A percentile compares a stretch with the other conserved stretches of the same genome.
phyloP scores from a whole-genome alignment of 2,888 invertebrate species.

The Meliscaeva auricollis region DNA sequence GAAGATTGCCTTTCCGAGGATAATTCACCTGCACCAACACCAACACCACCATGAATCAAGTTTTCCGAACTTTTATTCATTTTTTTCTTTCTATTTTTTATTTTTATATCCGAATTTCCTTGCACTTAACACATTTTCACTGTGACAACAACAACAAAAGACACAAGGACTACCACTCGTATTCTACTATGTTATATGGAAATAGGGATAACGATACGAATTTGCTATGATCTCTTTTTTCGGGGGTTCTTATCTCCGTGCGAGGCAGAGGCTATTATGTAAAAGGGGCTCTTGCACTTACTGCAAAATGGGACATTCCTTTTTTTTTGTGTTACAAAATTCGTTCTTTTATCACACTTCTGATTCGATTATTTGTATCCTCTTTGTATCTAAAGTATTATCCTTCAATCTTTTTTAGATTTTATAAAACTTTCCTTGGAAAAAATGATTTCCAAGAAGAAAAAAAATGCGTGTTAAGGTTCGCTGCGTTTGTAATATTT shows the following conservation, averaged over 20 bases:
- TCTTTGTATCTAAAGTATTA: not conserved
- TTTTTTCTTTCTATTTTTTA: slow-evolving; percentile 43
- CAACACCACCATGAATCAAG: slow-evolving; percentile 78
- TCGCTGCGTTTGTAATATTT: slow-evolving; percentile 7
- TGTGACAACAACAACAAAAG: slow-evolving; percentile 24
- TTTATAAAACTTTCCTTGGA: slow-evolving; percentile 6
- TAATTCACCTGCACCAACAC: slow-evolving; percentile 78
- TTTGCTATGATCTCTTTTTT: slow-evolving; percentile 47
- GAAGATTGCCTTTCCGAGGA: slow-evolving; percentile 82
- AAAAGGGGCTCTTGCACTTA: slow-evolving; percentile 59
- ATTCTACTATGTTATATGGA: slow-evolving; percentile 7
- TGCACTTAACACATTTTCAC: slow-evolving; percentile 65
- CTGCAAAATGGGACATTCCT: slow-evolving; percentile 7
- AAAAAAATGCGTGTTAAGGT: not conserved
- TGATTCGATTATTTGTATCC: not conserved
- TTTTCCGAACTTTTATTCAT: slow-evolving; percentile 83
- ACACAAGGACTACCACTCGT: not conserved
- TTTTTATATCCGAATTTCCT: slow-evolving; percentile 19
- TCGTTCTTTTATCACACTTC: not conserved
- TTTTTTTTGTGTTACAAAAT: not conserved
- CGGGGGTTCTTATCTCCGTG: slow-evolving; percentile 21
- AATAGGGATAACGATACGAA: slow-evolving; percentile 35
- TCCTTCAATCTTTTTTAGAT: slow-evolving; percentile 3
- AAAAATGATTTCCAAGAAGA: not conserved
- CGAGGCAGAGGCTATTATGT: slow-evolving; percentile 63